These are phyloP conservation scores for Spisula solida DNA, from an alignment of 2,888 invertebrate species.

Conservation along the genomic window DNA sequence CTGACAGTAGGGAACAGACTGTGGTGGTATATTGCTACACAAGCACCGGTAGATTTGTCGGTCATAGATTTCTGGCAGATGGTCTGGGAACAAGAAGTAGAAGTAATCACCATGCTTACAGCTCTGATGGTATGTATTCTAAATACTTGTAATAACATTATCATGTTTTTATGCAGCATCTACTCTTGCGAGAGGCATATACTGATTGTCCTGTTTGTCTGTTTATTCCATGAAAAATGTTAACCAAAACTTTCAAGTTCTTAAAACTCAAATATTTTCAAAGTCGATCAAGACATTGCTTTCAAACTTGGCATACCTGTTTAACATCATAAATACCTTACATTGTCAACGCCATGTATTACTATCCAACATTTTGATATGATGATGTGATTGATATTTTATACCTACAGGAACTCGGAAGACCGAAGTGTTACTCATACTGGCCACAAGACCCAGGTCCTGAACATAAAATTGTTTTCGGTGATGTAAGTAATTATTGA, in stretches of 20 bases:
- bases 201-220: too few species aligned
- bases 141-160: too few species aligned
- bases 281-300: too few species aligned
- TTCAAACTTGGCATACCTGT: too few species aligned
- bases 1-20: conserved; percentile 93
- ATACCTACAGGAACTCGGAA: conserved; percentile 86
- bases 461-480: conserved; percentile 85
- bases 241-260: too few species aligned
- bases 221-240: too few species aligned
- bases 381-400: neutral
- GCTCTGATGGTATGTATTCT: conserved; percentile 87
- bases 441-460: conserved; percentile 88
- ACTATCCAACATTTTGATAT: neutral
- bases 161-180: too few species aligned
- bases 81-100: conserved; percentile 95
- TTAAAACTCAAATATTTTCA: too few species aligned
- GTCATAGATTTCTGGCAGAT: conserved; percentile 94
- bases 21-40: conserved; percentile 94
- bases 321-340: too few species aligned
- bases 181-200: too few species aligned
- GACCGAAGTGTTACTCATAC: conserved; percentile 88
- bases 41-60: conserved; percentile 91
- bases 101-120: conserved; percentile 93
- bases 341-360: too few species aligned
- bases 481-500: conserved; percentile 86